Evolutionary conservation across 2,888 invertebrate genomes (phyloP), one percentile per base, ranked within the genome.

Genomic region (Acronicta leporina): DNA sequence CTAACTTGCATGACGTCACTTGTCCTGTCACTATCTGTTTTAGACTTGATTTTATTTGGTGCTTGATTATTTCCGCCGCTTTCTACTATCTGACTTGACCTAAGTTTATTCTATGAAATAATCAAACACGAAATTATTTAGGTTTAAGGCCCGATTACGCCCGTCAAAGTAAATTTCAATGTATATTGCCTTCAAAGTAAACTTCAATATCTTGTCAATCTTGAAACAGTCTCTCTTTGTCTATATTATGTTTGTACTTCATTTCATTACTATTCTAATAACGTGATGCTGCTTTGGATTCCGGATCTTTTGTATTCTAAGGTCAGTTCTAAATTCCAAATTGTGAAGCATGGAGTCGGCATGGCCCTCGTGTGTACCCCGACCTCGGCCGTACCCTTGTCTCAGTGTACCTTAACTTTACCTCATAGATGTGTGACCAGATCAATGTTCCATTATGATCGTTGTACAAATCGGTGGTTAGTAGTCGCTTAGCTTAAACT

Each of bases 261-360:
- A 85, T 87, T 87, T 91, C 89, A 86, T 82, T 87, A 87, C 84
- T 86, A 86, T 86, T 92, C 86, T 92, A 89, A 92, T 92, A 89
- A 91, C 90, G 91, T 87, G 88, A 92, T 92, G 94, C 94, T 93
- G 94, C 94, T 93, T 92, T 88, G 94, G 94, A 94, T 89, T 86
- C 88, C 86, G 92, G 94, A 93, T 88, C 86, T 88, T 89, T 90
- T 89, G 84, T 82, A 85, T 90, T 89, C 85, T 88, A 94, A 94
- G 94, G 94, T 94, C 94, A 94, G 94, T 94, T 87, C 75, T 79
- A 84, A 83, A 75, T 86, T 81, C 83, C 81, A 73, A 69, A 65
- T 54, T 70, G 83, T 88, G 86, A 75, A 90, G 94, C 92, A 94
- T 92, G 92, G 87, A 82, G 89, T 87, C 90, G 83, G 93, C 92